phyloP scores from a whole-genome alignment of 2,888 invertebrate species.

The Zygogramma bicolorata region DNA sequence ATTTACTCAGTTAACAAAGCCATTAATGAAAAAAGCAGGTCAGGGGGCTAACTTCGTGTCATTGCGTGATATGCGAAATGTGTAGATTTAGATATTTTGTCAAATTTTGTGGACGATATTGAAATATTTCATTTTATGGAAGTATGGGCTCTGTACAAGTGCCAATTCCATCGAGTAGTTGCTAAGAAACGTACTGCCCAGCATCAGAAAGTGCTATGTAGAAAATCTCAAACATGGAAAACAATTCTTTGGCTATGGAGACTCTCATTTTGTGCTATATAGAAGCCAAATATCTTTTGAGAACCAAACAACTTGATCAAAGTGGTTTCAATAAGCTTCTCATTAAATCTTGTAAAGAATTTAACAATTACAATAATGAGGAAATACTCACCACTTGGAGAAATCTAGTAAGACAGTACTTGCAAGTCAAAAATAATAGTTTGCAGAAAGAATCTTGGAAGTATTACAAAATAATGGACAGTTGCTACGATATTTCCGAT shows the following conservation, averaged over 20 bases:
- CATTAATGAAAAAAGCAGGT: background rate
- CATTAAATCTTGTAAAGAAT: constrained; percentile 12
- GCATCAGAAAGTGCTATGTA: background rate
- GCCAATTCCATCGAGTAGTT: background rate
- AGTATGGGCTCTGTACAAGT: background rate
- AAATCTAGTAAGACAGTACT: constrained; percentile 32
- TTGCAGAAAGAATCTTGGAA: constrained; percentile 34
- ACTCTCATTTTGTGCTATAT: constrained; percentile 28
- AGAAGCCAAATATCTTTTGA: constrained; percentile 20
- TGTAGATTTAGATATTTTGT: background rate
- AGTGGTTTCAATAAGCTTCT: constrained; percentile 24
- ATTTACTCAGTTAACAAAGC: background rate
- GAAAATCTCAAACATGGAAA: constrained; percentile 17
- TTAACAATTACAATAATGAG: constrained; percentile 21
- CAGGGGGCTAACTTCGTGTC: background rate
- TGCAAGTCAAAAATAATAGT: constrained; percentile 30
- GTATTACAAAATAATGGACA: constrained; percentile 39
- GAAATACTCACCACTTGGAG: constrained; percentile 39
- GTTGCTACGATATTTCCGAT: constrained; percentile 33
- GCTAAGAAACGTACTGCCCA: background rate
- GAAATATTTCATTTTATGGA: background rate
- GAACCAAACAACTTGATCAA: constrained; percentile 29
- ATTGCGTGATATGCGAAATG: background rate
- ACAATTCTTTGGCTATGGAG: constrained; percentile 24
- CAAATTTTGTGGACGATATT: background rate